phyloP scores from a whole-genome alignment of 2,113 vertebrate genomes.

The Poeciliopsis occidentalis region DNA sequence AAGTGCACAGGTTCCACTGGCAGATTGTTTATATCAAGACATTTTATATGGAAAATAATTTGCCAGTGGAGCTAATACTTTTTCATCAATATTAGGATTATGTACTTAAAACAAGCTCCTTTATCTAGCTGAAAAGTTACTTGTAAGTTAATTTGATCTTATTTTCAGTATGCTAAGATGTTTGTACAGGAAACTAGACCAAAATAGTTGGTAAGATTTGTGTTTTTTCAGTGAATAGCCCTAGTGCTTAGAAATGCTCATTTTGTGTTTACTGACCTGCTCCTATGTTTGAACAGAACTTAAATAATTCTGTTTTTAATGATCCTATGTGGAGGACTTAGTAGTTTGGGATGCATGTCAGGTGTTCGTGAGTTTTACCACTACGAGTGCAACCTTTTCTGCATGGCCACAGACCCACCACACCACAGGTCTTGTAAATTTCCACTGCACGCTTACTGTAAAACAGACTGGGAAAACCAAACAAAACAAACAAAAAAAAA shows the following conservation, averaged over 20 bases:
- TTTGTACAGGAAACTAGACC: no score
- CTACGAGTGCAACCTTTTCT: slow-evolving; percentile 49
- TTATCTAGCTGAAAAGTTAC: no score
- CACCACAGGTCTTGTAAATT: slow-evolving; percentile 21
- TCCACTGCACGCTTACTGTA: slow-evolving; percentile 2
- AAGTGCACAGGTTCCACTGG: no score
- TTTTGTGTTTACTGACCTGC: neutral
- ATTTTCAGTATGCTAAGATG: no score
- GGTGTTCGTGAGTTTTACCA: slow-evolving; percentile 48
- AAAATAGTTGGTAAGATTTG: no score
- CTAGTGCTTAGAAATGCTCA: slow-evolving; percentile 49
- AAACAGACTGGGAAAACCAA: neutral
- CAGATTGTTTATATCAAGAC: no score
- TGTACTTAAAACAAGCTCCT: no score
- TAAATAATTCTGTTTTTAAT: neutral
- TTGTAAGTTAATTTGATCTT: no score
- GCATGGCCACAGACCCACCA: slow-evolving; percentile 29
- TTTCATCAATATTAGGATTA: no score
- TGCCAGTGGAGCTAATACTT: no score
- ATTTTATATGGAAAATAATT: no score
- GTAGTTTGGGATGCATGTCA: slow-evolving; percentile 38
- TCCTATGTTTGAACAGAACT: neutral
- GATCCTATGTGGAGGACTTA: slow-evolving; percentile 10
- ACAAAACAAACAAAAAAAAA: neutral
- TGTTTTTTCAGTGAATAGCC: slow-evolving; percentile 37